These are phyloP conservation scores for Sebastiscus tertius DNA, from an alignment of 2,797 vertebrate species.

Conservation along the genomic window DNA sequence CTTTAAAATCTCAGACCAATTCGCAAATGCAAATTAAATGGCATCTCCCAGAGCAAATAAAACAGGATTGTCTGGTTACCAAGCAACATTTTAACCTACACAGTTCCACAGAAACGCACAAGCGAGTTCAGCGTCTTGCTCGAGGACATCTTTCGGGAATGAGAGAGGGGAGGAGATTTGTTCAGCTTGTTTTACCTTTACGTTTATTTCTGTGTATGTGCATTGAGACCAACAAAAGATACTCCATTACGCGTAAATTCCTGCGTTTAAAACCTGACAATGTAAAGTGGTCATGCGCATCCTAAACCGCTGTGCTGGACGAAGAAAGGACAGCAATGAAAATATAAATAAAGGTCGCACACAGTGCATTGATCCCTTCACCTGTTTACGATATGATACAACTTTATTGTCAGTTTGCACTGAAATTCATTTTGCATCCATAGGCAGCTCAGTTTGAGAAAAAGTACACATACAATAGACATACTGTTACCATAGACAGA, in stretches of 20 bases:
- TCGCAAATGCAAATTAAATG: not conserved
- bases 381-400: no score
- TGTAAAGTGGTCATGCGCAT: no score
- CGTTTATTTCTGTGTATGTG: not conserved
- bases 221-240: not conserved
- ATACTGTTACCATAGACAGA: no score
- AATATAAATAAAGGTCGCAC: not conserved
- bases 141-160: not conserved
- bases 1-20: not conserved
- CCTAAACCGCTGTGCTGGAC: no score
- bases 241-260: not conserved
- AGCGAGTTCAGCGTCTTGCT: not conserved
- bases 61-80: not conserved
- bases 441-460: no score
- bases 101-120: not conserved
- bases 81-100: not conserved
- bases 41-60: not conserved
- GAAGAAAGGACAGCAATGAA: no score
- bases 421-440: no score
- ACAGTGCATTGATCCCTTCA: no score
- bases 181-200: not conserved
- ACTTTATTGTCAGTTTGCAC: no score
- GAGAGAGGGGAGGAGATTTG: not conserved
- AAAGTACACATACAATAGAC: no score
- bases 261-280: no score